phyloP scores from a whole-genome alignment of 2,797 vertebrate species.

The Micropoecilia bifurca region DNA sequence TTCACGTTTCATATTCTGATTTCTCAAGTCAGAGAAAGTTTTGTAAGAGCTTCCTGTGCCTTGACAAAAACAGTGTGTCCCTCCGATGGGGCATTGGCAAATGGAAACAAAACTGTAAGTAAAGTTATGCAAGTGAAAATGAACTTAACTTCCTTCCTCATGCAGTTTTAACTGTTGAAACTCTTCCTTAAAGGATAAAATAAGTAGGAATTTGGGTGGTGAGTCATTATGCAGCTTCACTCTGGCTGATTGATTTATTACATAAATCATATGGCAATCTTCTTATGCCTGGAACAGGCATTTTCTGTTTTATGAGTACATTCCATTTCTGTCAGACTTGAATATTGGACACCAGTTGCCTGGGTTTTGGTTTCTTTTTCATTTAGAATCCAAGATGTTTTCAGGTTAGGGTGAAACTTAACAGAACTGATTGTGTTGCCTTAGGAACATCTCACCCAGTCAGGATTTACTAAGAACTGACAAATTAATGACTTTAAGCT shows the following conservation, averaged over 20 bases:
- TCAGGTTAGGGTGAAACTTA: neutral
- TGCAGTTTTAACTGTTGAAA: conserved; percentile 44
- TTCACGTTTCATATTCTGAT: conserved; percentile 69
- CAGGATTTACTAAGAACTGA: neutral
- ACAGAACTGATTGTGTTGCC: neutral
- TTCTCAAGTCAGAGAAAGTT: conserved; percentile 66
- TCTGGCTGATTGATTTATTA: neutral
- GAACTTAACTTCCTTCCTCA: conserved; percentile 21
- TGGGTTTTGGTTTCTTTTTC: neutral
- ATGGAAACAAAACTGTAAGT: conserved; percentile 23
- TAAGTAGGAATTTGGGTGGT: neutral
- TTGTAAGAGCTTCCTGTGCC: conserved; percentile 64
- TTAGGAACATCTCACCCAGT: neutral
- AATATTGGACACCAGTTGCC: neutral
- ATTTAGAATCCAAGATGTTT: neutral
- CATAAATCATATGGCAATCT: neutral
- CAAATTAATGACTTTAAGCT: neutral
- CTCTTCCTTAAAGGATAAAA: conserved; percentile 22
- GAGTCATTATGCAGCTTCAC: neutral
- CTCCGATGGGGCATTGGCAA: conserved; percentile 55
- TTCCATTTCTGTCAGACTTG: neutral
- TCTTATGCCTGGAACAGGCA: neutral
- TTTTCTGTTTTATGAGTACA: neutral
- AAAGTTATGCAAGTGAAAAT: conserved; percentile 20
- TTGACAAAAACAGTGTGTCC: conserved; percentile 65